These are phyloP conservation scores for Lagodon rhomboides DNA, from an alignment of 2,797 vertebrate genomes.

Conservation along the genomic window DNA sequence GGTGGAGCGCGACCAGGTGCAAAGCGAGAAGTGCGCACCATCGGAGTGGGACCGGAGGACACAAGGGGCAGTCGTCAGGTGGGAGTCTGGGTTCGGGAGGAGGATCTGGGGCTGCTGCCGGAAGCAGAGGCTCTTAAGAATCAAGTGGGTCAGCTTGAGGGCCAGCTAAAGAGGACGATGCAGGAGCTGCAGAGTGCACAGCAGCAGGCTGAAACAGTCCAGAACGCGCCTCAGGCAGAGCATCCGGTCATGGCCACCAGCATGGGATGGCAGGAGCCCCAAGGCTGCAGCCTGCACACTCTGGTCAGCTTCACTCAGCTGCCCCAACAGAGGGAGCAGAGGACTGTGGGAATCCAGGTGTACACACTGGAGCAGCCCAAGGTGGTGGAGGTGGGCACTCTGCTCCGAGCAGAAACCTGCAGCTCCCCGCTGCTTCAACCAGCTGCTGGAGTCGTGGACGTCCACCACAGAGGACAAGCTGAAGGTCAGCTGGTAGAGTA, in stretches of 20 bases:
- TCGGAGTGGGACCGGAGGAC: conserved; percentile 83
- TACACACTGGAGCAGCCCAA: conserved; percentile 88
- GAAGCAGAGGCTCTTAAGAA: conserved; percentile 84
- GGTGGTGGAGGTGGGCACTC: conserved; percentile 82
- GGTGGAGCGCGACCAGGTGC: conserved; percentile 77
- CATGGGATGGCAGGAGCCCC: conserved; percentile 81
- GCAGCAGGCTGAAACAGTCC: conserved; percentile 69
- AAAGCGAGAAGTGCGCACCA: conserved; percentile 82
- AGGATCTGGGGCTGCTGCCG: conserved; percentile 88
- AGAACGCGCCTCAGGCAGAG: conserved; percentile 73
- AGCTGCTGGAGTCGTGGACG: conserved; percentile 48
- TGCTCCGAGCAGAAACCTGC: conserved; percentile 82
- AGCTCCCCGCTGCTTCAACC: conserved; percentile 61
- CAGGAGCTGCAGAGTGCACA: conserved; percentile 87
- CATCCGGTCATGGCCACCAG: conserved; percentile 83
- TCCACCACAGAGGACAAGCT: conserved; percentile 60
- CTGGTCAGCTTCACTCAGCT: conserved; percentile 86
- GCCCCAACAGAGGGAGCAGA: conserved; percentile 79
- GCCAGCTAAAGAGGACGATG: conserved; percentile 86
- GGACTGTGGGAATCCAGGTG: conserved; percentile 89
- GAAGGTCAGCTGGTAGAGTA: conserved; percentile 65
- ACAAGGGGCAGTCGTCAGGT: conserved; percentile 74
- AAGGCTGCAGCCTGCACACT: conserved; percentile 80
- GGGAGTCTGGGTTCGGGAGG: conserved; percentile 89
- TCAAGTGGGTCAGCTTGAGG: conserved; percentile 88